Percentiles rank a stretch among this genome's conserved stretches.
Evolutionary conservation across 2,113 vertebrate species (phyloP).

Genomic region (Charadrius vociferus): DNA sequence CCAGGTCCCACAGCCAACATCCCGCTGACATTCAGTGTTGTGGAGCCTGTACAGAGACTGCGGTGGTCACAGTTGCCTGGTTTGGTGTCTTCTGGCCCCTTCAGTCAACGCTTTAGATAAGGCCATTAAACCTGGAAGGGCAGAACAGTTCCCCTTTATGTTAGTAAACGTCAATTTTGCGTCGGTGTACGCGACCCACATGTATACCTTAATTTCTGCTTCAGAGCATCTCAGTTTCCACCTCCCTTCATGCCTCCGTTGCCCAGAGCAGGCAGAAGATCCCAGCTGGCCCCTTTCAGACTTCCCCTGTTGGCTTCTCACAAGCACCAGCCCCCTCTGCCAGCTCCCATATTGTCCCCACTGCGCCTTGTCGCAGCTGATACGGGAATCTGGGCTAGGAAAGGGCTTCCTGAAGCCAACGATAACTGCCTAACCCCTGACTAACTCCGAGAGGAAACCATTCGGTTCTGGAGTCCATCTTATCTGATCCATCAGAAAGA

Average conservation of each 20-base stretch:
- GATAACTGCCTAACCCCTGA: not conserved
- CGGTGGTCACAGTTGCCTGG: not conserved
- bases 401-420: not conserved
- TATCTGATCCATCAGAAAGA: not conserved
- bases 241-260: not conserved
- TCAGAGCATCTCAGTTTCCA: not conserved
- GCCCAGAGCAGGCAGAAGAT: not conserved
- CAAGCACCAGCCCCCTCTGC: not conserved
- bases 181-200: accelerated
- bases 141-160: not conserved
- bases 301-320: not conserved
- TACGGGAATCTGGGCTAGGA: not conserved
- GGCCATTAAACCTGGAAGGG: not conserved
- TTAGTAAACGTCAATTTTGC: not conserved
- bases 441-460: not conserved
- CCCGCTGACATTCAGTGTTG: accelerated
- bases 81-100: not conserved
- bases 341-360: not conserved
- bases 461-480: not conserved
- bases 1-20: not conserved
- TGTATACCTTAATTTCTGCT: not conserved
- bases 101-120: not conserved
- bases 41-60: accelerated
- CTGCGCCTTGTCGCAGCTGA: not conserved
- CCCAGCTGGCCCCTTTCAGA: not conserved